Base-by-base conservation (phyloP, 2,888 invertebrate genomes). In the Dasypogon diadema region DNA sequence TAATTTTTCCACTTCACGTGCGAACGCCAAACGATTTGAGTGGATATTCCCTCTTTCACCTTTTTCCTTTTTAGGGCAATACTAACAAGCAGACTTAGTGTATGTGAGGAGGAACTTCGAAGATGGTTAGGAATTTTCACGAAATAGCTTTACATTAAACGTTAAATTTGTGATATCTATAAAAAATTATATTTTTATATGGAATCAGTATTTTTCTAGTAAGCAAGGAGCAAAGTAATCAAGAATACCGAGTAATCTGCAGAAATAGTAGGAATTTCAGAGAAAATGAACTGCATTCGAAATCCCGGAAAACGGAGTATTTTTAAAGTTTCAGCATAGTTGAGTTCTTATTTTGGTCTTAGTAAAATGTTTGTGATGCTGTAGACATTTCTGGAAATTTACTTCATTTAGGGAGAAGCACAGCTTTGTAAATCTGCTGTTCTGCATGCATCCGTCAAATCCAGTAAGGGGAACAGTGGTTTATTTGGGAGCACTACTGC, bases 121-220 rank as follows among this genome's bases (percentile, higher is more conserved):
- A 65, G 65, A 65, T 46, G 26, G 24, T 65, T 46, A 34, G 34
- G 24, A 54, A 54, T 34, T 34, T 70, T 70, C 51, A 70, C 12
- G 30, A 70, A n/a, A 70, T 70, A 70, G 70, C 70, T 70, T 70
- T 70, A 70, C 51, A 70, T 70, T 70, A n/a, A n/a, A 54, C 48
- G 34, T 54, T 34, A 70, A 54, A 70, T 70, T 70, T 70, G 70
- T 70, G 70, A 70, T 70, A 70, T 70, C 10, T 54, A 48, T 70
- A 70, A 70, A 70, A 63, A 70, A 70, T 70, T 54, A 54, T 54
- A 54, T 70, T 70, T 70, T 70, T 70, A 22, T 70, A 54, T 34
- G 34, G 54, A 70, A 51, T 70, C 70, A 70, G 70, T 70, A 70
- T 70, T 70, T 70, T 70, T 51, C 54, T 70, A 70, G 70, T 54